A percentile compares a stretch with the other conserved stretches of the same genome.
Evolutionary conservation across 2,113 vertebrate genomes (phyloP).

Genomic region (Oryzias javanicus): DNA sequence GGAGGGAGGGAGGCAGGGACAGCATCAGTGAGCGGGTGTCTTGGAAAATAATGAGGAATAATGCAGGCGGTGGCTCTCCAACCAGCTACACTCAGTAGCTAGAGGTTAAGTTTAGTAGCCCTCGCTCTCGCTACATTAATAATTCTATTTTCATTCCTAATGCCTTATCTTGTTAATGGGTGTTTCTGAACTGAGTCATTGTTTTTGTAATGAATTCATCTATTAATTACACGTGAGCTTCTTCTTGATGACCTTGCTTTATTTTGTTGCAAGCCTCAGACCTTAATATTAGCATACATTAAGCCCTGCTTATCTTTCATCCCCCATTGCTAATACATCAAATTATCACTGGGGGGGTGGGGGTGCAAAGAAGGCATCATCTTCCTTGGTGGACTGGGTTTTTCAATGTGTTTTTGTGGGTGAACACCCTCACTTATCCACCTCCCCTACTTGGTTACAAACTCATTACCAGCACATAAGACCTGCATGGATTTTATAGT

Average conservation of each 20-base stretch:
- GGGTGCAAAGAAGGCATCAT: conserved; percentile 1
- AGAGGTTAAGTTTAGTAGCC: conserved; percentile 31
- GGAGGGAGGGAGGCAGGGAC: conserved; percentile 20
- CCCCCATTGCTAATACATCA: conserved; percentile 62
- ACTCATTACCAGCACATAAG: conserved; percentile 75
- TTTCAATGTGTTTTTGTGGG: conserved; percentile 42
- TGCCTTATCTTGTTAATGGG: conserved; percentile 62
- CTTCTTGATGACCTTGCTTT: conserved; percentile 69
- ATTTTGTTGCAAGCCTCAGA: conserved; percentile 62
- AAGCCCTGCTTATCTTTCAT: conserved; percentile 69
- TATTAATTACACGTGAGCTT: conserved; percentile 59
- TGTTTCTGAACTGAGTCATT: conserved; percentile 59
- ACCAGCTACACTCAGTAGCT: conserved; percentile 5
- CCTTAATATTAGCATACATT: conserved; percentile 71
- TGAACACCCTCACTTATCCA: conserved; percentile 55
- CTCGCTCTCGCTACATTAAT: conserved; percentile 46
- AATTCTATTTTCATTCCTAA: conserved; percentile 57
- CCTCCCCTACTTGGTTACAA: conserved; percentile 50
- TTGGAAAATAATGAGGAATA: conserved; percentile 72
- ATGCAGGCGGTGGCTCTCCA: conserved; percentile 43
- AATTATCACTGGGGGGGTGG: conserved; percentile 50
- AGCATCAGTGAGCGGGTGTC: conserved; percentile 45
- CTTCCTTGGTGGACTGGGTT: conserved; percentile 16
- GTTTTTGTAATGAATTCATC: conserved; percentile 67
- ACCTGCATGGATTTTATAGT: conserved; percentile 74